Conservation (phyloP, 2,888 invertebrate species). For the Agriotes lineatus region DNA sequence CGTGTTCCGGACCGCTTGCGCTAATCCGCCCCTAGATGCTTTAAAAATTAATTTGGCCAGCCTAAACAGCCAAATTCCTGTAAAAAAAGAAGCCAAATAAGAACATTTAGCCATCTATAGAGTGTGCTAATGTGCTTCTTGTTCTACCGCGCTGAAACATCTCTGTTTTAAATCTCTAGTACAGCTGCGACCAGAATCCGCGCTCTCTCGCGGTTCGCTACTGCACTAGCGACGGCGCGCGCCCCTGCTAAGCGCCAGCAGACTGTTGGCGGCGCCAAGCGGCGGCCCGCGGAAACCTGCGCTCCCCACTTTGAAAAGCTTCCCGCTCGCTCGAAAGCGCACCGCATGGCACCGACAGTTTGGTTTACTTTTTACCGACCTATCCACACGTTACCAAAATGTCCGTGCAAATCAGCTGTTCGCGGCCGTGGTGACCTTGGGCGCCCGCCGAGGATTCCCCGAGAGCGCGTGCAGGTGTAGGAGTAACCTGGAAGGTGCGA, state of each 20-base stretch:
- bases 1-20: too few relatives aligned
- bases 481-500: constrained; percentile 65
- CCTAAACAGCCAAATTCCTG: too few relatives aligned
- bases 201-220: too few relatives aligned
- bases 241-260: constrained; percentile 33
- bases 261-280: constrained; percentile 44
- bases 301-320: constrained; percentile 51
- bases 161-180: too few relatives aligned
- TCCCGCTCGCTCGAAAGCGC: constrained; percentile 51
- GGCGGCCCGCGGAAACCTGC: constrained; percentile 33
- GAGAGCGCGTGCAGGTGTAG: constrained; percentile 61
- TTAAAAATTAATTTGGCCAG: too few relatives aligned
- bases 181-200: too few relatives aligned
- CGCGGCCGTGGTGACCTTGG: constrained; percentile 42
- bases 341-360: constrained; percentile 51
- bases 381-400: constrained; percentile 54
- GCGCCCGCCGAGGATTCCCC: constrained; percentile 36
- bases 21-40: too few relatives aligned
- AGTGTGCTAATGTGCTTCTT: too few relatives aligned
- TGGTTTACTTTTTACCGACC: constrained; percentile 55
- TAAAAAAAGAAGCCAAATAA: too few relatives aligned
- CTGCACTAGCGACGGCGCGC: constrained; percentile 34
- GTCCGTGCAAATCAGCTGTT: constrained; percentile 58
- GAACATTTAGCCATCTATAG: too few relatives aligned
- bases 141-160: too few relatives aligned